Evolutionary conservation across 1,140 invertebrate genomes (phyloP), one percentile per base, ranked within the genome.

Genomic region (Drosophila parabipectinata): DNA sequence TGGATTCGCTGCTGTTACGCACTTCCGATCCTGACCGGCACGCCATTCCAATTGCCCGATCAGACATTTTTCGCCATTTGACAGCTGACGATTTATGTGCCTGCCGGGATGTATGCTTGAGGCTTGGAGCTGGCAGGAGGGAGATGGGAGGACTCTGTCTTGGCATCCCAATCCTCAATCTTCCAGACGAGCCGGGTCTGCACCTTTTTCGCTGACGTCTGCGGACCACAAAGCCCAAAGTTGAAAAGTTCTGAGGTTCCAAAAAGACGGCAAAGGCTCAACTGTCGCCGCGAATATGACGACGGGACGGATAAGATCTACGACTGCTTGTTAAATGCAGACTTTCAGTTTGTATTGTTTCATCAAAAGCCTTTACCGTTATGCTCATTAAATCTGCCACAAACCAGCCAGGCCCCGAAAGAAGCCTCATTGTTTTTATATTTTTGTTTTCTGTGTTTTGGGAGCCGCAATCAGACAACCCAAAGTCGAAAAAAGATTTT

Each of bases 51-150:
- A 64, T 73, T 44, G 62, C 62, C 55, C 50, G 50, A 58, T 58
- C 76, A 64, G 72, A 72, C 82, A 79, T 85, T 85, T 77, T 83
- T 88, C 56, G 63, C 83, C 83, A 77, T 88, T 87, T 90, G 85
- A 90, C 85, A 90, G 85, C 79, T 90, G 87, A 90, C 81, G 85
- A 90, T 90, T 90, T 90, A 90, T 90, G 85, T 90, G 81, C 60
- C 81, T 90, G 72, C 64, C 63, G 51, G 48, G 68, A 72, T 37
- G 34, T 37, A 10, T 4, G 26, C 34, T 10, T 10, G 34, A n/a
- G 4, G 34, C 34, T 10, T 8, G 32, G 32, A 32, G 12, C 59
- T 32, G 34, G 10, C 9, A 37, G 34, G 12, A 37, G 34, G 14
- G 39, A 44, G 39, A 37, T 28, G 7, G 60, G 14, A 14, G 37